Evolutionary conservation across 1,140 invertebrate genomes (phyloP), one percentile per base, ranked within the genome.

Genomic region (Diorhabda elongata): DNA sequence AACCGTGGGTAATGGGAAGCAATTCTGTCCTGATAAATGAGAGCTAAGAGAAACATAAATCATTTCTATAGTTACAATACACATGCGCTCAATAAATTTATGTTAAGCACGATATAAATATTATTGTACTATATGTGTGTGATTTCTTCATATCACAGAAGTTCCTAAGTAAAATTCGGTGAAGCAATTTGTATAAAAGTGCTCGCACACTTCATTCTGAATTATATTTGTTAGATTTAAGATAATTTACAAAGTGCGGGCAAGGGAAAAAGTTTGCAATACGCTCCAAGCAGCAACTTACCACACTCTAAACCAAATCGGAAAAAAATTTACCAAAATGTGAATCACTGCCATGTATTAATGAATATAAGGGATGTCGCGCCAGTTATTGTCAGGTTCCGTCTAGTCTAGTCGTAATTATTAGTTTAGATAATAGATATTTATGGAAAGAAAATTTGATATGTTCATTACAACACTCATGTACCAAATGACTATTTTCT

Each of bases 211-310:
- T 59, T 52, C 63, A 62, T 63, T 61, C n/a, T 11, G 42, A 26
- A 26, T 26, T 44, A n/a, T 43, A 58, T 57, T 63, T 56, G n/a
- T 63, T 11, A 63, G 42, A 62, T 42, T 57, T 66, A 61, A 58
- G 52, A 11, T 57, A 47, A 44, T 47, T 42, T 60, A 11, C 2
- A 71, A 60, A 73, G 78, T 80, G 79, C 78, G 75, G 79, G 79
- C 79, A 74, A 73, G 79, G 78, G 76, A 77, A 75, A 69, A 73
- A 79, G 76, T 78, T 78, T 78, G 79, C 79, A 81, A 81, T 81
- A 80, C 77, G 78, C 78, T 81, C 73, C 69, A 79, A 79, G 78
- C 78, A 64, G 75, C 76, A 79, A 79, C 73, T 78, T 76, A 70
- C 69, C 74, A 65, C 64, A 65, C 64, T 65, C 41, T 44, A 62